A percentile compares a stretch with the other conserved stretches of the same genome.
Evolutionary conservation across 2,888 invertebrate species (phyloP).

Genomic region (Amphipoea oculea): DNA sequence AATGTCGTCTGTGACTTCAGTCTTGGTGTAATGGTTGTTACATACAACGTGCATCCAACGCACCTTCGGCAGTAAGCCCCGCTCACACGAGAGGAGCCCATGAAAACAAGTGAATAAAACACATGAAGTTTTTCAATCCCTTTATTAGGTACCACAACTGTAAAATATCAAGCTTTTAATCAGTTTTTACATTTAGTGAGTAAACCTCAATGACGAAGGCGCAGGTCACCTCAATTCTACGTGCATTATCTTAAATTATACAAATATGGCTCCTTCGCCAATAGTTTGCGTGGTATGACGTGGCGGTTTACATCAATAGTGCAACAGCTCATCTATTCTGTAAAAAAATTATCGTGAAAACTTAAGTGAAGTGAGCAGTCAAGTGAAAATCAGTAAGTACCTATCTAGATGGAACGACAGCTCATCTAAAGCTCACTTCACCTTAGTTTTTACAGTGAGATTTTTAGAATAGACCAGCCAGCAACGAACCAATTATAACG

Average conservation of each 20-base stretch:
- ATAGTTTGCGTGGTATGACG: background rate
- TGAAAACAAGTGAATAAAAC: conserved; percentile 7
- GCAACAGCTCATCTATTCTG: background rate
- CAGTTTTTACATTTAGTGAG: conserved; percentile 31
- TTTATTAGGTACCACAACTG: conserved; percentile 63
- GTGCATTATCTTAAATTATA: conserved; percentile 28
- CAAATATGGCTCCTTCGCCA: conserved; percentile 18
- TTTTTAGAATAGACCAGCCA: background rate
- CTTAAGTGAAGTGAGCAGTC: background rate
- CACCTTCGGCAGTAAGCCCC: background rate
- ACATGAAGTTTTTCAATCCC: conserved; percentile 31
- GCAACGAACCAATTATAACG: no score
- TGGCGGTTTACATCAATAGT: background rate
- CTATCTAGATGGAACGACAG: no score
- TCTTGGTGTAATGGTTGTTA: background rate
- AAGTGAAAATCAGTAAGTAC: no score
- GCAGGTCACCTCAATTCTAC: conserved; percentile 33
- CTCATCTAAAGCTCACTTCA: background rate
- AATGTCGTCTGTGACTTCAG: no score
- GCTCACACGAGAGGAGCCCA: background rate
- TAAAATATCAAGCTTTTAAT: conserved; percentile 58
- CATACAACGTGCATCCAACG: background rate
- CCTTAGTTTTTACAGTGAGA: background rate
- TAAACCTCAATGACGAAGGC: conserved; percentile 32
- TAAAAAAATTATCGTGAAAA: background rate